Conservation (phyloP, 2,888 invertebrate species). For the Capitulum mitella region DNA sequence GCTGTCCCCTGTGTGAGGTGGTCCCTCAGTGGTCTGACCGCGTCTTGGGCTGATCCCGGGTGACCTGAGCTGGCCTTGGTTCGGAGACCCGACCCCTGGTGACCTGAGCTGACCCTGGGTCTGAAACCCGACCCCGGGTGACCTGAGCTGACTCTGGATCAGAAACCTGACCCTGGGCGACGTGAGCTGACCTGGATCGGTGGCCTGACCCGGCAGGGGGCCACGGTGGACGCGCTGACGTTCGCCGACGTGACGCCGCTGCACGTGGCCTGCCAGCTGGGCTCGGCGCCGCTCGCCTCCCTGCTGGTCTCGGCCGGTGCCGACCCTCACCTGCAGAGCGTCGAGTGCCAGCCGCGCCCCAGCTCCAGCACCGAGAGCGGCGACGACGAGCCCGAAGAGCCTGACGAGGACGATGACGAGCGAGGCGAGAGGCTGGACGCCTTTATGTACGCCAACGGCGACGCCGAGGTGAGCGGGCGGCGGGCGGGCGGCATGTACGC, state of each 20-base stretch:
- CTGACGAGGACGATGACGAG: background rate
- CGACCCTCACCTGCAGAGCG: background rate
- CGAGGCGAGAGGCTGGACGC: background rate
- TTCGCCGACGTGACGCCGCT: background rate
- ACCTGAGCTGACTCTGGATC: no score
- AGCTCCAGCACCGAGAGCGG: conserved; percentile 11
- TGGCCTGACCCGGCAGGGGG: conserved; percentile 4
- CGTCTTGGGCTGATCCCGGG: no score
- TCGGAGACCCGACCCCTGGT: no score
- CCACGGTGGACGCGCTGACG: background rate
- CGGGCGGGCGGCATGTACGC: background rate
- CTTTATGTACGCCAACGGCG: background rate
- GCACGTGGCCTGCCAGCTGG: conserved; percentile 4
- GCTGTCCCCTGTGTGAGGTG: no score
- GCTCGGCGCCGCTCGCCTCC: background rate
- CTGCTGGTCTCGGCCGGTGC: background rate
- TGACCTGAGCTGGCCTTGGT: no score
- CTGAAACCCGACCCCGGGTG: no score
- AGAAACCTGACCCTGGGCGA: no score
- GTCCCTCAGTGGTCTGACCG: no score
- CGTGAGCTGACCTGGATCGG: no score
- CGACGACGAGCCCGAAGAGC: background rate
- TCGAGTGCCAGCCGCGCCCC: background rate
- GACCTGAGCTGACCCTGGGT: no score
- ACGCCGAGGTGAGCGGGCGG: background rate